These are phyloP conservation scores for Sandelia bainsii DNA, from an alignment of 2,797 vertebrate genomes.

Conservation along the genomic window DNA sequence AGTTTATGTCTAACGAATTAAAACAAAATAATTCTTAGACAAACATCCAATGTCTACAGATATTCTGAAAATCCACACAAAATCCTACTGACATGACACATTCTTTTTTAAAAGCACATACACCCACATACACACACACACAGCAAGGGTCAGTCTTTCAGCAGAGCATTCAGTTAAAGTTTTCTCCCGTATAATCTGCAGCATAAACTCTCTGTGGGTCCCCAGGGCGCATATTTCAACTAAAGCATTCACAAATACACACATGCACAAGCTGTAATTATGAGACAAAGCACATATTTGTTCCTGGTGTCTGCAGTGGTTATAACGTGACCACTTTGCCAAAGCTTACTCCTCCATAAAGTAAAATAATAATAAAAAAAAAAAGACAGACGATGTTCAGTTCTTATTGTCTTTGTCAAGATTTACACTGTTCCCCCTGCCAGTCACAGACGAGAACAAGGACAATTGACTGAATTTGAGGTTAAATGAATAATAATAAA, in stretches of 20 bases:
- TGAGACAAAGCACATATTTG: constrained; percentile 59
- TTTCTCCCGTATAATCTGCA: constrained; percentile 40
- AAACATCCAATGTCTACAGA: constrained; percentile 21
- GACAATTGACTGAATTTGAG: too few species aligned
- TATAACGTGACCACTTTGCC: constrained; percentile 26
- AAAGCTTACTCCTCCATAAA: constrained; percentile 12
- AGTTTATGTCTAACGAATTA: background rate
- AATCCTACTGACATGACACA: constrained; percentile 10
- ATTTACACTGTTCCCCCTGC: too few species aligned
- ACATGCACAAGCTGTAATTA: constrained; percentile 66
- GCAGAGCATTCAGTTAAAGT: constrained; percentile 8
- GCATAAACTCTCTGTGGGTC: constrained; percentile 31
- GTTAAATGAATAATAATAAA: too few species aligned
- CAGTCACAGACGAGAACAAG: too few species aligned
- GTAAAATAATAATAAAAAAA: background rate
- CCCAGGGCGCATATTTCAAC: constrained; percentile 51
- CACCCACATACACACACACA: constrained; percentile 1
- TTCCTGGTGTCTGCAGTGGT: constrained; percentile 20
- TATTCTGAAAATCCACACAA: constrained; percentile 23
- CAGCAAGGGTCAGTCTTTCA: constrained; percentile 36
- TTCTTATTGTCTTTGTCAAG: background rate
- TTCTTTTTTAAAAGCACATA: background rate
- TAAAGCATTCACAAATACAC: constrained; percentile 32
- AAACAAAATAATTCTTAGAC: background rate
- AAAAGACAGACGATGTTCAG: background rate